Conservation (phyloP, 2,888 invertebrate species). For the Brachypterus glaber region DNA sequence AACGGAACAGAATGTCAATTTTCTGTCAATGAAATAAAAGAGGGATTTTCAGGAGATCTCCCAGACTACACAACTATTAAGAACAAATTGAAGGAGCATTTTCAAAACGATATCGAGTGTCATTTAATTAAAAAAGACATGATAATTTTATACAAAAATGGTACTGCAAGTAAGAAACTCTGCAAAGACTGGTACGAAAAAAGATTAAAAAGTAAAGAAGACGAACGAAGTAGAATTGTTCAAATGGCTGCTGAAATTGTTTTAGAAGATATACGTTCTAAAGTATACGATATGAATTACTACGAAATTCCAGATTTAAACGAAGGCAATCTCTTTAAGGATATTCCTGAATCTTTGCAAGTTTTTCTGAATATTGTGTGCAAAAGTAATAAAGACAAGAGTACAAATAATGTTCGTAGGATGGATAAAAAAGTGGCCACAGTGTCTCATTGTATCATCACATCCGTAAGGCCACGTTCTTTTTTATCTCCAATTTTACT, state of each 20-base stretch:
- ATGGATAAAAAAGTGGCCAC: constrained; percentile 12
- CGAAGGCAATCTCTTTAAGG: constrained; percentile 21
- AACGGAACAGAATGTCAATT: too few species aligned
- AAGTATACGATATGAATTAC: constrained; percentile 23
- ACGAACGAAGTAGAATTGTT: constrained; percentile 28
- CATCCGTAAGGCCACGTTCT: constrained; percentile 27
- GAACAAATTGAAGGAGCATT: constrained; percentile 24
- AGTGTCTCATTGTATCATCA: constrained; percentile 8
- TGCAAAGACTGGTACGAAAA: constrained; percentile 26
- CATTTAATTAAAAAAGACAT: constrained; percentile 23
- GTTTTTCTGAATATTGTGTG: constrained; percentile 20
- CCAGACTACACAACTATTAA: too few species aligned
- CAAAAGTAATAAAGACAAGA: constrained; percentile 12
- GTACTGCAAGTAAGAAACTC: constrained; percentile 24
- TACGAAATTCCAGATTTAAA: constrained; percentile 24
- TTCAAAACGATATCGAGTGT: constrained; percentile 24
- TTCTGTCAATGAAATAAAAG: too few species aligned
- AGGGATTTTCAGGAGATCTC: too few species aligned
- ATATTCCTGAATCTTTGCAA: constrained; percentile 25
- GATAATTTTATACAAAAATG: constrained; percentile 26
- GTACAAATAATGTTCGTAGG: too few species aligned
- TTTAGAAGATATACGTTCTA: constrained; percentile 27
- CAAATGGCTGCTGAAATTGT: constrained; percentile 29
- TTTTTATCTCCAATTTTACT: constrained; percentile 31
- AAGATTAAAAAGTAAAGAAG: constrained; percentile 23